Evolutionary conservation across 2,888 invertebrate genomes (phyloP).

Genomic region (Achlya flavicornis): DNA sequence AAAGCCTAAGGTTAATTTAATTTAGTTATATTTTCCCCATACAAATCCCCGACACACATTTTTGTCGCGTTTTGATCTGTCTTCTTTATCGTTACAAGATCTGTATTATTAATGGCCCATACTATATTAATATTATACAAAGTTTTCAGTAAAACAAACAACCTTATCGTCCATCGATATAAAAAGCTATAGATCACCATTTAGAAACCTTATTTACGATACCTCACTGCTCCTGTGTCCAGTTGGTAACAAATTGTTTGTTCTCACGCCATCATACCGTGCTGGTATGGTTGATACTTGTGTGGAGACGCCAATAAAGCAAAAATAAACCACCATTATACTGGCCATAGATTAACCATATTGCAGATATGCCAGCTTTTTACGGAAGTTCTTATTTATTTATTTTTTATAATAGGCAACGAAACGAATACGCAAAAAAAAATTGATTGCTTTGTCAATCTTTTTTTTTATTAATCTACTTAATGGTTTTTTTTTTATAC

Average conservation of each 20-base stretch:
- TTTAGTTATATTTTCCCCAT: no score
- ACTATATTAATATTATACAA: no score
- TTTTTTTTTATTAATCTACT: no score
- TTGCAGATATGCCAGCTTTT: constrained; percentile 5
- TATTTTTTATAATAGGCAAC: no score
- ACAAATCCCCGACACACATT: no score
- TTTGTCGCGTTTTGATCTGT: no score
- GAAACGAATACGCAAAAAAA: no score
- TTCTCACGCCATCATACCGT: constrained; percentile 66
- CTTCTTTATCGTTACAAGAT: background rate
- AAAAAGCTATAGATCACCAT: constrained; percentile 63
- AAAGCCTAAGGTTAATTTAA: no score
- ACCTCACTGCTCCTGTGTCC: constrained; percentile 41
- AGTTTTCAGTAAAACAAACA: constrained; percentile 15
- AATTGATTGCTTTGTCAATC: no score
- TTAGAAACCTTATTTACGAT: constrained; percentile 57
- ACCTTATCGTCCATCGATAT: constrained; percentile 49
- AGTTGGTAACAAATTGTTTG: constrained; percentile 63
- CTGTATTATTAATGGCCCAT: no score
- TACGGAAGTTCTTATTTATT: no score
- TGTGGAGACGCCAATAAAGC: constrained; percentile 52
- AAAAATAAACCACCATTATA: constrained; percentile 33
- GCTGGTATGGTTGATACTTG: constrained; percentile 37
- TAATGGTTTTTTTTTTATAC: no score
- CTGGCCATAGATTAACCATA: constrained; percentile 31